These are phyloP conservation scores for Ranitomeya variabilis DNA, from an alignment of 2,113 vertebrate genomes.

Conservation along the genomic window DNA sequence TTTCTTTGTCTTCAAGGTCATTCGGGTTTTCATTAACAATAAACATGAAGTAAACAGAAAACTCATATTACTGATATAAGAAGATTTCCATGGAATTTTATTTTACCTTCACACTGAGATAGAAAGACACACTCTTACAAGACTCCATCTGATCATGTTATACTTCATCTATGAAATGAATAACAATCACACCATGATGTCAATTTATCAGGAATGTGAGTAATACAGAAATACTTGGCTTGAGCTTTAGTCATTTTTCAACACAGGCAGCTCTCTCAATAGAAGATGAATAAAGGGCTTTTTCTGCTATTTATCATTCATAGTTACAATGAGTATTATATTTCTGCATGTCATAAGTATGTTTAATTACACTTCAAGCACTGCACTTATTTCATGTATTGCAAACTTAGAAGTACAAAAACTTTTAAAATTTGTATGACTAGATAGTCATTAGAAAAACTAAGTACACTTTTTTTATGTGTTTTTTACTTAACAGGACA, in stretches of 20 bases:
- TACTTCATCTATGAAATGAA: conserved; percentile 28
- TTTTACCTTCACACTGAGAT: neutral
- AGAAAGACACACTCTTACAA: conserved; percentile 12
- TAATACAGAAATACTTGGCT: neutral
- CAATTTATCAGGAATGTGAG: conserved; percentile 31
- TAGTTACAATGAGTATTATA: neutral
- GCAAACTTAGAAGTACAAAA: neutral
- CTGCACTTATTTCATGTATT: neutral
- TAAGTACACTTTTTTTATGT: no score
- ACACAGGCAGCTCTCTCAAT: neutral
- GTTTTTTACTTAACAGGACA: no score
- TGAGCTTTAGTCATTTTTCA: conserved; percentile 20
- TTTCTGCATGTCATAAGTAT: neutral
- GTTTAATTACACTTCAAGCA: neutral
- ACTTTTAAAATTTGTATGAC: neutral
- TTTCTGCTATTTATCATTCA: neutral
- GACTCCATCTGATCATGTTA: neutral
- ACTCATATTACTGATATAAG: conserved; percentile 3
- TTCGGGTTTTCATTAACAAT: neutral
- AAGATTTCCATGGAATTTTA: neutral
- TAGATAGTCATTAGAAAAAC: no score
- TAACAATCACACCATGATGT: conserved; percentile 35
- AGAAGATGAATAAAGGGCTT: conserved; percentile 9
- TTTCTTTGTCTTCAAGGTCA: conserved; percentile 31
- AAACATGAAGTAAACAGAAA: neutral